Evolutionary conservation across 2,797 vertebrate genomes (phyloP).

Genomic region (Anabas testudineus): DNA sequence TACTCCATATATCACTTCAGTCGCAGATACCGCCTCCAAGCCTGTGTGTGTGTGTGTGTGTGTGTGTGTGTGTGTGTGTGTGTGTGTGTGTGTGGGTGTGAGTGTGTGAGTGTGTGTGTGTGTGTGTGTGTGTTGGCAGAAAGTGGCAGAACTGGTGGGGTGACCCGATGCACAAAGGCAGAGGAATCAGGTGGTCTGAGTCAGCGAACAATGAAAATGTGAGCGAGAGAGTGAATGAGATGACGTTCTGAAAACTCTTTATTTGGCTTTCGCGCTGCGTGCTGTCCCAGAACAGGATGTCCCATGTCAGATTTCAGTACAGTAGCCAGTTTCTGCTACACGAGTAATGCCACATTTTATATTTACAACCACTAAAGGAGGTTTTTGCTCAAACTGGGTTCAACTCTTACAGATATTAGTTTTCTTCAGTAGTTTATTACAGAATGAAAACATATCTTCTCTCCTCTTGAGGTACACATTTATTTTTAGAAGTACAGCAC

Average conservation of each 20-base stretch:
- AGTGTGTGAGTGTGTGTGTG: too few relatives aligned
- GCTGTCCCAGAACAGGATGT: constrained; percentile 69
- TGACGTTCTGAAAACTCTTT: constrained; percentile 33
- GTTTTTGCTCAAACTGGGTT: constrained; percentile 1
- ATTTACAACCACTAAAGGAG: constrained; percentile 25
- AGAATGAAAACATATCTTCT: background rate
- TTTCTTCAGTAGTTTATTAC: background rate
- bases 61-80: constrained; percentile 26
- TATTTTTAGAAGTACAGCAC: constrained; percentile 13
- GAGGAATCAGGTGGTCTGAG: constrained; percentile 42
- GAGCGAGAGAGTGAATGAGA: constrained; percentile 42
- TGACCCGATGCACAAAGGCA: constrained; percentile 14
- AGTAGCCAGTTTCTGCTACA: constrained; percentile 56
- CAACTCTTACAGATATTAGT: background rate
- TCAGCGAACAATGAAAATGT: constrained; percentile 53
- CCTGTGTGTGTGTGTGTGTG: constrained; percentile 25
- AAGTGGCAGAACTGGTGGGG: constrained; percentile 62
- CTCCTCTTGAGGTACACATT: background rate
- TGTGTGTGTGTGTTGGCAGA: constrained; percentile 35
- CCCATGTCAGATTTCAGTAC: constrained; percentile 65
- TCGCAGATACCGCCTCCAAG: constrained; percentile 1
- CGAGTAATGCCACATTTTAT: constrained; percentile 36
- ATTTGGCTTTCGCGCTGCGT: constrained; percentile 59
- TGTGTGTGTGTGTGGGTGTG: constrained; percentile 24
- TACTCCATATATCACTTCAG: constrained; percentile 56